Evolutionary conservation across 2,888 invertebrate species (phyloP), one percentile per base, ranked within the genome.

Genomic region (Zele albiditarsus): DNA sequence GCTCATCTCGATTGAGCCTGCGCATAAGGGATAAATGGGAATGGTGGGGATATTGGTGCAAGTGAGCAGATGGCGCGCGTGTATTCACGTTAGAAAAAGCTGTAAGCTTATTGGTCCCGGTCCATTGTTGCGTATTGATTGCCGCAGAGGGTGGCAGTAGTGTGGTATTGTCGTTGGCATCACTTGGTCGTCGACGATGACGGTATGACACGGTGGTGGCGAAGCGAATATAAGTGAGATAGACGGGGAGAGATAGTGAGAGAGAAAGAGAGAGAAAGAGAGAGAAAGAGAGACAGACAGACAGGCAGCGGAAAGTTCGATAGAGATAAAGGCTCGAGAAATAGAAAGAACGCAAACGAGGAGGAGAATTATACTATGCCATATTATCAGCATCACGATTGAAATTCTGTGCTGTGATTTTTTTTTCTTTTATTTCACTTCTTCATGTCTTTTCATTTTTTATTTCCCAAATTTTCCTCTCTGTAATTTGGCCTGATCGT

Each of bases 121-220:
- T 87, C 87, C 87, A 87, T 87, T 88, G 88, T 88, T 86, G 88
- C 88, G 89, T 89, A 89, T 89, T 89, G 89, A 89, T 89, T 89
- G 87, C 86, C 84, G 85, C 86, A 83, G 83, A 85, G 86, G 81
- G 84, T 76, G 53, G 71, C 63, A 73, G 77, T 80, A 82, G 82
- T 84, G 84, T 86, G 84, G 84, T 42, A 33, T 31, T 70, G 58
- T 86, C 85, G 84, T 85, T 82, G 84, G 84, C 83, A 86, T 80
- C 84, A 84, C 83, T 86, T 84, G 84, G 83, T 82, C 83, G 83
- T 83, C 84, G 82, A 84, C 83, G 84, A 86, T 84, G 82, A 83
- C 85, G 84, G 86, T 86, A 80, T 82, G 82, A 79, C 82, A 78
- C 80, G 80, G 82, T 84, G 83, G 80, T 82, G 82, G 80, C 80